Base-by-base conservation (phyloP, 2,888 invertebrate genomes). In the Drosophila ustulata region DNA sequence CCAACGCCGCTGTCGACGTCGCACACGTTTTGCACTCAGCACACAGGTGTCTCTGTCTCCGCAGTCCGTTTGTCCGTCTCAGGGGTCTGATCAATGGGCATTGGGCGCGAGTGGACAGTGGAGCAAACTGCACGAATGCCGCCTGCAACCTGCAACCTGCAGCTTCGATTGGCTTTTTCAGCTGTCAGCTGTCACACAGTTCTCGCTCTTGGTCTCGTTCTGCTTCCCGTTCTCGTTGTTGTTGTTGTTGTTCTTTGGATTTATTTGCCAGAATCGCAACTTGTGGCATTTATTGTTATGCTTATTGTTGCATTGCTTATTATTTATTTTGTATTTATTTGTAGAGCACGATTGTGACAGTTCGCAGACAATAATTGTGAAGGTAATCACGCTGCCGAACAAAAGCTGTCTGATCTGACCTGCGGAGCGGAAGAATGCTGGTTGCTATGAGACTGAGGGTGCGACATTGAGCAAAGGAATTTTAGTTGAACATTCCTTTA, bases 231-330 rank as follows among this genome's bases (percentile, higher is more conserved):
- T 37, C n/a, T n/a, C 34, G 41, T 43, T 59, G 30, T 6, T 3
- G n/a, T 39, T 28, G 11, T 34, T 45, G 37, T 45, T 34, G 43
- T 34, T 51, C 50, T 43, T 66, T 43, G 4, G 55, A 83, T 83
- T 77, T 86, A 86, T 87, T 80, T 77, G 49, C 41, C 28, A 79
- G 62, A 49, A n/a, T 61, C 62, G 52, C 69, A 71, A 72, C 66
- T 64, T 57, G 58, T 86, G 87, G 86, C 82, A 71, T 67, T 86
- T 82, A 86, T 82, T 80, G 83, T 41, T 69, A 70, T 70, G 67
- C 67, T 70, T 88, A 68, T 82, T 82, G n/a, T n/a, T n/a, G n/a
- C n/a, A n/a, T n/a, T 70, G 67, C 67, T 70, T 88, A 68, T 82
- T 82, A 63, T 80, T 86, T 71, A 73, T 71, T 66, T 46, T 75